A percentile compares a stretch with the other conserved stretches of the same genome.
Conservation (phyloP, 2,888 invertebrate species). For the Antitype chi region DNA sequence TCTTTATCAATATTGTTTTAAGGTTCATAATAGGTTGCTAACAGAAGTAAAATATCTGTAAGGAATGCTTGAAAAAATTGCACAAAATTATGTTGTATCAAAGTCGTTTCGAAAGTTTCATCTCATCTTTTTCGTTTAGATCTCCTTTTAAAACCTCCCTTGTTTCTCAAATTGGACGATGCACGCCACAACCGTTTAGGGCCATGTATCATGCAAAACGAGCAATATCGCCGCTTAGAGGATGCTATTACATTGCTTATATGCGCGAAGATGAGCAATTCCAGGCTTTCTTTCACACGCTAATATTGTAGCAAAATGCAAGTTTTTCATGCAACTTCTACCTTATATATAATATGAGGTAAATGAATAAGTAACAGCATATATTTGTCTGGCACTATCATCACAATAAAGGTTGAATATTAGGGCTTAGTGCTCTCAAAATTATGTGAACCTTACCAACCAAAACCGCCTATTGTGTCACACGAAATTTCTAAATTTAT, state of each 20-base stretch:
- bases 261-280: constrained; percentile 54
- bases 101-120: neutral
- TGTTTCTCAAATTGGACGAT: constrained; percentile 34
- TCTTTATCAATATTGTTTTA: too few relatives aligned
- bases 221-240: constrained; percentile 52
- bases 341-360: neutral
- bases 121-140: neutral
- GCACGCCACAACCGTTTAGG: constrained; percentile 32
- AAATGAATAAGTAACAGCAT: too few relatives aligned
- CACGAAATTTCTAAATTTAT: too few relatives aligned
- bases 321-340: neutral
- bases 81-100: neutral
- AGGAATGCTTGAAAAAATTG: too few relatives aligned
- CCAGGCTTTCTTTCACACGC: constrained; percentile 10
- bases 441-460: neutral
- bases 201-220: constrained; percentile 51
- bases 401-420: too few relatives aligned
- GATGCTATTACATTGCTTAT: constrained; percentile 56
- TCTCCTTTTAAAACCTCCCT: neutral
- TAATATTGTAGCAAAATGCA: constrained; percentile 17
- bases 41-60: too few relatives aligned
- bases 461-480: neutral
- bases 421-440: neutral
- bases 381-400: neutral
- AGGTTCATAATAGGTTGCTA: too few relatives aligned